phyloP scores from a whole-genome alignment of 2,797 vertebrate species.

The Enteromius paludinosus region DNA sequence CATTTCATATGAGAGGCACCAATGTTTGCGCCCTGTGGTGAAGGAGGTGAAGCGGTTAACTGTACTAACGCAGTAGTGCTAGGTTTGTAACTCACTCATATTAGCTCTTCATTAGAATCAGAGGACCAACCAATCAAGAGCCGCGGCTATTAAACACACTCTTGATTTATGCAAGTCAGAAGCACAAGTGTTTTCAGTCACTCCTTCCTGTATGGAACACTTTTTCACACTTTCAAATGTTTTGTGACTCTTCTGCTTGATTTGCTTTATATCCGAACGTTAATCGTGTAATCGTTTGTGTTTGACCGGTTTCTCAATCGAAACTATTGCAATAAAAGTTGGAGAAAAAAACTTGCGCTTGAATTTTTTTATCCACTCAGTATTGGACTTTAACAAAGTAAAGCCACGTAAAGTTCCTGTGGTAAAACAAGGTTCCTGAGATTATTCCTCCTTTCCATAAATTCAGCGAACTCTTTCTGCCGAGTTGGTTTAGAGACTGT shows the following conservation, averaged over 20 bases:
- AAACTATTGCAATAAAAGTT: constrained; percentile 10
- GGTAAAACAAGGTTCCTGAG: background rate
- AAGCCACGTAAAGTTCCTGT: too few relatives aligned
- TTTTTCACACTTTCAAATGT: background rate
- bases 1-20: background rate
- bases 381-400: background rate
- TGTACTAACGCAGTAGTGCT: background rate
- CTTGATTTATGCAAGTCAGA: background rate
- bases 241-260: background rate
- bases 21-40: background rate
- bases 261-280: background rate
- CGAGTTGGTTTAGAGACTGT: too few relatives aligned
- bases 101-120: background rate
- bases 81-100: background rate
- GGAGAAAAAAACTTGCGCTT: background rate
- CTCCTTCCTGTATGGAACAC: background rate
- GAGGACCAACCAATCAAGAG: background rate
- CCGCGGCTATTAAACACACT: background rate
- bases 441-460: too few relatives aligned
- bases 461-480: too few relatives aligned
- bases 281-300: background rate
- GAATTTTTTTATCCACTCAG: background rate
- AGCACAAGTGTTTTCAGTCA: constrained; percentile 5
- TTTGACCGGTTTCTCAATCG: constrained; percentile 3
- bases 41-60: background rate